Conservation (phyloP, 2,888 invertebrate species). For the Drosophila ustulata region DNA sequence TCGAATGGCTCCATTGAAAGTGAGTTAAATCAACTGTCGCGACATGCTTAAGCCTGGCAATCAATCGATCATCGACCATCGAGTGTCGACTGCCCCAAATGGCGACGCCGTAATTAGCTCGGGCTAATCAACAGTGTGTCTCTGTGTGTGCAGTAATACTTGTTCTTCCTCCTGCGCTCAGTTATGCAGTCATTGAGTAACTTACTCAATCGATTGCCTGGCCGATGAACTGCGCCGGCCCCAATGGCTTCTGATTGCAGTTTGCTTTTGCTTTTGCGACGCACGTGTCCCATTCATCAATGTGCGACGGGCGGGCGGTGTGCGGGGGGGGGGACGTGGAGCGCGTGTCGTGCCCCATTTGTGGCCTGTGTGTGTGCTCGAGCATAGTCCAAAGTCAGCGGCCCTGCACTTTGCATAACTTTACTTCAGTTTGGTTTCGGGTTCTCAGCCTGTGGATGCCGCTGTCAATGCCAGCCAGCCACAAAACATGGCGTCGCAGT, state of each 20-base stretch:
- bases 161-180: slow-evolving; percentile 4
- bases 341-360: slow-evolving; percentile 40
- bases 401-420: slow-evolving; percentile 47
- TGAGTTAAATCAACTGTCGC: slow-evolving; percentile 63
- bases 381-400: slow-evolving; percentile 48
- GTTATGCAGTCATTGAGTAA: slow-evolving; percentile 27
- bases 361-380: slow-evolving; percentile 2
- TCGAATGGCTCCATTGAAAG: slow-evolving; percentile 51
- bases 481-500: slow-evolving; percentile 9
- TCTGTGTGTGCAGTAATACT: slow-evolving; percentile 16
- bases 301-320: background rate
- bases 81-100: slow-evolving; percentile 29
- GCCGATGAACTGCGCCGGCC: slow-evolving; percentile 71
- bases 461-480: slow-evolving; percentile 1
- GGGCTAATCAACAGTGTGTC: slow-evolving; percentile 30
- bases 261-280: slow-evolving; percentile 4
- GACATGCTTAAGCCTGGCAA: slow-evolving; percentile 48
- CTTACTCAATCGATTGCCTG: slow-evolving; percentile 61
- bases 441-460: background rate
- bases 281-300: slow-evolving; percentile 63
- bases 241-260: slow-evolving; percentile 57
- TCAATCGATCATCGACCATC: slow-evolving; percentile 29
- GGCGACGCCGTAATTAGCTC: slow-evolving; percentile 46
- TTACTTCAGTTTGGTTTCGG: background rate
- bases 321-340: no score